phyloP scores from a whole-genome alignment of 2,888 invertebrate species.

The Dasypogon diadema region DNA sequence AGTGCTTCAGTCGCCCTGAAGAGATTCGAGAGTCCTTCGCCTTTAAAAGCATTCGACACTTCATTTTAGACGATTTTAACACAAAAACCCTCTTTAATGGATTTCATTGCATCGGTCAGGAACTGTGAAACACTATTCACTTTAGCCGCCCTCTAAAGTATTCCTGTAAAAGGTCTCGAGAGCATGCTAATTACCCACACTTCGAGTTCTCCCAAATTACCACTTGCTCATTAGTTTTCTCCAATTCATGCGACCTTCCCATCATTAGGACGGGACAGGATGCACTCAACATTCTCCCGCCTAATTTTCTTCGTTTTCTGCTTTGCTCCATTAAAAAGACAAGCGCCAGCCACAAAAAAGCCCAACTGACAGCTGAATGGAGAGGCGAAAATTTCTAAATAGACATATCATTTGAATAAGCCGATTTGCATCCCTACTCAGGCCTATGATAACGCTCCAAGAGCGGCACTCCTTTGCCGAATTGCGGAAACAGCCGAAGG shows the following conservation, averaged over 20 bases:
- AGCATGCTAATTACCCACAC: conserved; percentile 25
- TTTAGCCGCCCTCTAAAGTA: too few relatives aligned
- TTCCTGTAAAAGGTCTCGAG: neutral
- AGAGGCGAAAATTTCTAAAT: conserved; percentile 31
- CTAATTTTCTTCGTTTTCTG: conserved; percentile 11
- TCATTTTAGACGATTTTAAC: conserved; percentile 2
- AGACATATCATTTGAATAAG: conserved; percentile 42
- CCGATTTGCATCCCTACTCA: conserved; percentile 22
- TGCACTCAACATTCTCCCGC: neutral
- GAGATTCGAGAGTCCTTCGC: conserved; percentile 38
- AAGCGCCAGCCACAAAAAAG: conserved; percentile 6
- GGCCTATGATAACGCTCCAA: neutral
- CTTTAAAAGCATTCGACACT: conserved; percentile 42
- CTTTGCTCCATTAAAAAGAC: neutral
- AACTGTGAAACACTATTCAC: conserved; percentile 17
- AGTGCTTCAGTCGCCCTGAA: conserved; percentile 24
- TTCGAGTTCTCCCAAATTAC: conserved; percentile 19
- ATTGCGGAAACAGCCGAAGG: neutral
- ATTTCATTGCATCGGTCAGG: conserved; percentile 21
- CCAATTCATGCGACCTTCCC: conserved; percentile 6
- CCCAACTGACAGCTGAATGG: conserved; percentile 15
- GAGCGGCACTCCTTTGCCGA: neutral
- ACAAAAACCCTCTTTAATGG: conserved; percentile 12
- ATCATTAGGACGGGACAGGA: neutral
- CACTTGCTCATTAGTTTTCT: conserved; percentile 33